Percentiles rank a stretch among this genome's conserved stretches.
Evolutionary conservation across 1,140 invertebrate species (phyloP).

Genomic region (Armadillidium nasatum): DNA sequence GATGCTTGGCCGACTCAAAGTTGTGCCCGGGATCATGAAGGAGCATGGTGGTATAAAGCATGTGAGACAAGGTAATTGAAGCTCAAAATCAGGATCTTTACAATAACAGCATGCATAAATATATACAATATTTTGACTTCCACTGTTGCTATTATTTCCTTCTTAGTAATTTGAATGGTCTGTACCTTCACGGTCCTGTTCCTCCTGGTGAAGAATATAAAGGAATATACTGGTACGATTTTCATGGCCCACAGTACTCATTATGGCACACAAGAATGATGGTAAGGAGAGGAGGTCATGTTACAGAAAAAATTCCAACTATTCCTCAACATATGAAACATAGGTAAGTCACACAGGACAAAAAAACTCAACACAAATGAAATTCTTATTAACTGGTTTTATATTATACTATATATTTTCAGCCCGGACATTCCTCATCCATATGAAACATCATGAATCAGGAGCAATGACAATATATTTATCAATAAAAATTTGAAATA

Average conservation of each 20-base stretch:
- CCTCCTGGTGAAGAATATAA: conserved; percentile 55
- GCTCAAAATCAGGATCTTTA: too few species aligned
- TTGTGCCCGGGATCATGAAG: conserved; percentile 61
- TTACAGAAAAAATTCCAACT: conserved; percentile 10
- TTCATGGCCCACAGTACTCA: conserved; percentile 56
- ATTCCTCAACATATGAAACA: not conserved
- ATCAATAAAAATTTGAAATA: too few species aligned
- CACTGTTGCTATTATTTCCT: conserved; percentile 10
- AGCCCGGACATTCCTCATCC: conserved; percentile 1
- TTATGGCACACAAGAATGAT: conserved; percentile 57
- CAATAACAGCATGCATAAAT: too few species aligned
- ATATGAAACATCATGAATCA: not conserved
- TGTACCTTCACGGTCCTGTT: conserved; percentile 56
- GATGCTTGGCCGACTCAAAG: conserved; percentile 65
- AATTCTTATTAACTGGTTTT: too few species aligned
- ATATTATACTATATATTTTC: not conserved
- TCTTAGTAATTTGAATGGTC: conserved; percentile 58
- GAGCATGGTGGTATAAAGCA: conserved; percentile 62
- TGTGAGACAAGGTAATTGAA: conserved; percentile 53
- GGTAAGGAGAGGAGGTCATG: conserved; percentile 53
- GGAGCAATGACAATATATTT: too few species aligned
- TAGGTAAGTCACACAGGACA: not conserved
- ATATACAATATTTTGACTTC: not conserved
- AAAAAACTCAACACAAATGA: not conserved
- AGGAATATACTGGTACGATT: conserved; percentile 60